phyloP scores from a whole-genome alignment of 2,888 invertebrate genomes.

The Branchellion lobata region DNA sequence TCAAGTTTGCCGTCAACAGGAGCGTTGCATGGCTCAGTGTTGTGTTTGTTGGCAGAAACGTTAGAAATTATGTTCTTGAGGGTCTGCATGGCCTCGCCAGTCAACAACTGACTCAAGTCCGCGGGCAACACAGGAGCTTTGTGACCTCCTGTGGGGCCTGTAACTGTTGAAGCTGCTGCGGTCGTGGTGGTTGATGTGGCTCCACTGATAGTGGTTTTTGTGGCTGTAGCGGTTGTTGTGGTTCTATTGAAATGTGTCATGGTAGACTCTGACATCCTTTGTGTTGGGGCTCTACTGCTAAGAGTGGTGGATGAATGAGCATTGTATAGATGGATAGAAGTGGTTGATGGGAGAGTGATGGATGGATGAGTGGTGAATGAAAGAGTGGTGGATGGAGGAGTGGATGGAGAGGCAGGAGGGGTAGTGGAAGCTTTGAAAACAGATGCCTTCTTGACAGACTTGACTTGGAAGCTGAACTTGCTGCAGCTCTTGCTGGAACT shows the following conservation, averaged over 20 bases:
- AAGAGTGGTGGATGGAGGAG: neutral
- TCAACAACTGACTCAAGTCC: neutral
- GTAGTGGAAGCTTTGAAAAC: neutral
- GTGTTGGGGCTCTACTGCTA: neutral
- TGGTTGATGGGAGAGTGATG: neutral
- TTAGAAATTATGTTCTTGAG: neutral
- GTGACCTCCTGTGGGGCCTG: no score
- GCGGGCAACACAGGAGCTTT: neutral
- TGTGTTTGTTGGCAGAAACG: neutral
- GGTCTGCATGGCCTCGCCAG: neutral
- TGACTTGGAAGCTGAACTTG: conserved; percentile 3
- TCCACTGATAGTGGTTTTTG: neutral
- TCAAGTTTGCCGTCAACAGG: no score
- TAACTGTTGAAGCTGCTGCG: neutral
- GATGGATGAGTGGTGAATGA: neutral
- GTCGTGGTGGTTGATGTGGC: neutral
- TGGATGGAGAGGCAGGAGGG: neutral
- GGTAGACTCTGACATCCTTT: neutral
- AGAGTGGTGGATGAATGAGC: no score
- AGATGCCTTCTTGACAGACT: neutral
- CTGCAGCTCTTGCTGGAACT: no score
- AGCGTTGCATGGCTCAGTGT: neutral
- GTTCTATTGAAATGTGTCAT: no score
- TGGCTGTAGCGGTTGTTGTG: neutral
- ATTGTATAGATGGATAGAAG: no score